Conservation (phyloP, 2,888 invertebrate species). For the Aquatica leii region DNA sequence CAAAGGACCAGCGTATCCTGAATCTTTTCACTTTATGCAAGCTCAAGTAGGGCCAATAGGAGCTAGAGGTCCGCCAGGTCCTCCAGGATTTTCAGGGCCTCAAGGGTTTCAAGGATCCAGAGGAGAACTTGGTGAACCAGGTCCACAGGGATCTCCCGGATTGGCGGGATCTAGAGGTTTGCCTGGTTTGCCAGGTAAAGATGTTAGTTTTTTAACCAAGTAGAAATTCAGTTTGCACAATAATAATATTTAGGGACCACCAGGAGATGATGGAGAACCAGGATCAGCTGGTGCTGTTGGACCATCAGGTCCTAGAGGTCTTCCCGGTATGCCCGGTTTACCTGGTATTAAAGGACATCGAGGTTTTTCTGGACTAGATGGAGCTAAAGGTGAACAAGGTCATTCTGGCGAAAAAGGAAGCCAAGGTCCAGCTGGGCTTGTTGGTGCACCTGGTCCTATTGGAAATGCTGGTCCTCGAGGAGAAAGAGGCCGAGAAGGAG, state of each 20-base stretch:
- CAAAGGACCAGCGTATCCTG: conserved; percentile 71
- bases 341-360: conserved; percentile 86
- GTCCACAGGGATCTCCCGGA: conserved; percentile 70
- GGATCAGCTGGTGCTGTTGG: conserved; percentile 78
- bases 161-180: conserved; percentile 70
- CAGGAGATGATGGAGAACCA: conserved; percentile 83
- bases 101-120: conserved; percentile 87
- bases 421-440: conserved; percentile 71
- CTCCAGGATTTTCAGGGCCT: conserved; percentile 68
- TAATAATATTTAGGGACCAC: no score
- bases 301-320: conserved; percentile 77
- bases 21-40: conserved; percentile 79
- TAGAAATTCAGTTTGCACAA: no score
- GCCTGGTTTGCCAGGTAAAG: conserved; percentile 78
- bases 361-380: conserved; percentile 81
- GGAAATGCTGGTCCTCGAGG: conserved; percentile 83
- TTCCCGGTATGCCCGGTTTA: conserved; percentile 77
- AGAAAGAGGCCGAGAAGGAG: conserved; percentile 85
- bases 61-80: conserved; percentile 80
- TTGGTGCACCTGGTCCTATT: conserved; percentile 75
- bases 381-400: conserved; percentile 84
- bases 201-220: no score
- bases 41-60: conserved; percentile 83
- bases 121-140: conserved; percentile 82
- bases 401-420: conserved; percentile 78